A percentile compares a stretch with the other conserved stretches of the same genome.
These are phyloP conservation scores for Campylomormyrus tamandua DNA, from an alignment of 2,113 vertebrate genomes.

Conservation along the genomic window DNA sequence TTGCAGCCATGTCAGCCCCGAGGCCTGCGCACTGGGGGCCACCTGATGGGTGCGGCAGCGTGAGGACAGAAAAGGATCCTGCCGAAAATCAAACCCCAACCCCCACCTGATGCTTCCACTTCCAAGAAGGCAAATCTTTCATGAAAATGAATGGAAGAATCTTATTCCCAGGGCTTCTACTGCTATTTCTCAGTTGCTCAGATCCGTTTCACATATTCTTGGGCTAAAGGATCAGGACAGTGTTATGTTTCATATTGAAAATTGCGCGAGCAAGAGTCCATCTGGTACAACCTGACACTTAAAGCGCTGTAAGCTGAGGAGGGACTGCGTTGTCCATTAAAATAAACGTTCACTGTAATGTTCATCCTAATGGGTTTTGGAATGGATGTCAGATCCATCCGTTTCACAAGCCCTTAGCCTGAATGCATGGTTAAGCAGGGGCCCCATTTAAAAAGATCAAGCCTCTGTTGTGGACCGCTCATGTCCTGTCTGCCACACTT, in stretches of 20 bases:
- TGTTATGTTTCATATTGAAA: constrained; percentile 25
- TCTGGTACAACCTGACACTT: constrained; percentile 22
- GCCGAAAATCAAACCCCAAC: too few relatives aligned
- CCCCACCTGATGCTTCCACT: neutral
- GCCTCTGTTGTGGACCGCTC: constrained; percentile 21
- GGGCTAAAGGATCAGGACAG: constrained; percentile 2
- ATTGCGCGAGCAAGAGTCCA: constrained; percentile 18
- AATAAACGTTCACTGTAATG: constrained; percentile 11
- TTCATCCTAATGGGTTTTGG: constrained; percentile 25
- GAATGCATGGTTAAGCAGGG: constrained; percentile 20
- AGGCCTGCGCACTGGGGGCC: neutral
- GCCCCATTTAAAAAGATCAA: constrained; percentile 27
- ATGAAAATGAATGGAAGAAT: neutral
- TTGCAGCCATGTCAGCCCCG: neutral
- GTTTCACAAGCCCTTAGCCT: constrained; percentile 17
- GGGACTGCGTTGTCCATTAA: neutral
- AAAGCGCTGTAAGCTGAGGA: constrained; percentile 8
- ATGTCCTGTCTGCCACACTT: neutral
- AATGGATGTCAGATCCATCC: constrained; percentile 26
- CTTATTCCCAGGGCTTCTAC: neutral
- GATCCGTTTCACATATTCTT: constrained; percentile 9
- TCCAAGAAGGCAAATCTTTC: neutral
- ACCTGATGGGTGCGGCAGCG: too few relatives aligned
- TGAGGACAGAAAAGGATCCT: too few relatives aligned
- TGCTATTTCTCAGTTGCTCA: neutral